Evolutionary conservation across 2,888 invertebrate genomes (phyloP), one percentile per base, ranked within the genome.

Genomic region (Sicus ferrugineus): DNA sequence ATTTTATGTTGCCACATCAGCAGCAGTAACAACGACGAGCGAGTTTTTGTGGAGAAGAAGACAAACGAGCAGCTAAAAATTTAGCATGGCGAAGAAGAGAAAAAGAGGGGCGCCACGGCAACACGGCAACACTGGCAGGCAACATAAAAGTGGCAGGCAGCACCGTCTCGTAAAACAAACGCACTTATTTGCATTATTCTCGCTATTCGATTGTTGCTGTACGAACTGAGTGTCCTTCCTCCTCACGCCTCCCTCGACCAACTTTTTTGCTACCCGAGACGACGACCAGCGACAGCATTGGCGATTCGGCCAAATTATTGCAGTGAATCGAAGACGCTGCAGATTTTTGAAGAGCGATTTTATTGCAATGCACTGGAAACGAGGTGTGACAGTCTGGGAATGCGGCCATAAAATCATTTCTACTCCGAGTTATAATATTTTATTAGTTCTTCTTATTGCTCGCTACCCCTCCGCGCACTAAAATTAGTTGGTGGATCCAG

Each of bases 171-270:
- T 61, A 50, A 48, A 67, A 46, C 23, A 59, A 30, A 31, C 21
- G 50, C 61, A 34, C 38, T 68, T 38, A 68, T 68, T 68, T 68
- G 68, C 68, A 48, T 48, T 31, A n/a, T 30, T 67, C 16, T 58
- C 46, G 58, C 30, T 59, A 14, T 31, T 34, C 3, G 30, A 59
- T 11, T 48, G 67, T 56, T 26, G 52, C 26, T 21, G 34, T 0
- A 16, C n/a, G 14, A 19, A 7, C 34, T 38, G 21, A 38, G 16
- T 9, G 38, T 23, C 14, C n/a, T n/a, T 30, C 9, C 28, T 16
- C 23, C 21, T 9, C 23, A 46, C 3, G 28, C 28, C 42, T 9
- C 16, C 9, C 30, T 4, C 11, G 31, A 6, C 19, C 19, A 0
- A n/a, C 31, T 19, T 11, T 14, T 7, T 11, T 59, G 16, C 59